These are phyloP conservation scores for Heterodera filipjevi DNA, from an alignment of 2,888 invertebrate genomes.

Conservation along the genomic window DNA sequence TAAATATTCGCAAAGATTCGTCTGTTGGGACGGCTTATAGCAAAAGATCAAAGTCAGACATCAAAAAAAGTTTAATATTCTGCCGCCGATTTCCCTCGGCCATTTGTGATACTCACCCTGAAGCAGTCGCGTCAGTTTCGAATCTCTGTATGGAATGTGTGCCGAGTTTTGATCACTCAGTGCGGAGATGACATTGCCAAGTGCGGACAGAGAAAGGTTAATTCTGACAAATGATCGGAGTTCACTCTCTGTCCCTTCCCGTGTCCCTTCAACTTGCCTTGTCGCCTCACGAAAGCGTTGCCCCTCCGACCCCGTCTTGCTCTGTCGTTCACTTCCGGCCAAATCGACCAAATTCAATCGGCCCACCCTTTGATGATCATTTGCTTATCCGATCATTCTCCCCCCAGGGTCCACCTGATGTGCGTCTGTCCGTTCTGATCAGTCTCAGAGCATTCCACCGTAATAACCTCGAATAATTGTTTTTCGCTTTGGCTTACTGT, in stretches of 20 bases:
- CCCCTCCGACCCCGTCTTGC: constrained; percentile 88
- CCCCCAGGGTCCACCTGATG: constrained; percentile 68
- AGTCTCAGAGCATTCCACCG: constrained; percentile 85
- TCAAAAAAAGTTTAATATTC: too few species aligned
- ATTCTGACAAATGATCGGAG: constrained; percentile 75
- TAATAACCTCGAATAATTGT: constrained; percentile 69
- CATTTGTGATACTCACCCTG: constrained; percentile 72
- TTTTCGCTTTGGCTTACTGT: background rate
- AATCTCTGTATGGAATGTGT: constrained; percentile 96
- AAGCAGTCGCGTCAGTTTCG: constrained; percentile 87
- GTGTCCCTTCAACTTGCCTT: background rate
- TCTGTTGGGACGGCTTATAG: too few species aligned
- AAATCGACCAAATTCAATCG: constrained; percentile 88
- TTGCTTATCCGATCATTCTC: background rate
- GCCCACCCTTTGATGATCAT: constrained; percentile 73
- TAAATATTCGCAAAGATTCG: too few species aligned
- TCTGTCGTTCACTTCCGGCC: constrained; percentile 95
- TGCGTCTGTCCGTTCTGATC: constrained; percentile 72
- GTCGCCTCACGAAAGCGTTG: constrained; percentile 79
- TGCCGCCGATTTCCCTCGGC: background rate
- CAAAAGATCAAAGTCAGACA: too few species aligned
- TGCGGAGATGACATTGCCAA: constrained; percentile 97
- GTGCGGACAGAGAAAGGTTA: constrained; percentile 90
- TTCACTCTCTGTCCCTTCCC: too few species aligned
- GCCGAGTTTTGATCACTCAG: constrained; percentile 88